Conservation (phyloP, 1,140 invertebrate species). For the Copidosoma floridanum region DNA sequence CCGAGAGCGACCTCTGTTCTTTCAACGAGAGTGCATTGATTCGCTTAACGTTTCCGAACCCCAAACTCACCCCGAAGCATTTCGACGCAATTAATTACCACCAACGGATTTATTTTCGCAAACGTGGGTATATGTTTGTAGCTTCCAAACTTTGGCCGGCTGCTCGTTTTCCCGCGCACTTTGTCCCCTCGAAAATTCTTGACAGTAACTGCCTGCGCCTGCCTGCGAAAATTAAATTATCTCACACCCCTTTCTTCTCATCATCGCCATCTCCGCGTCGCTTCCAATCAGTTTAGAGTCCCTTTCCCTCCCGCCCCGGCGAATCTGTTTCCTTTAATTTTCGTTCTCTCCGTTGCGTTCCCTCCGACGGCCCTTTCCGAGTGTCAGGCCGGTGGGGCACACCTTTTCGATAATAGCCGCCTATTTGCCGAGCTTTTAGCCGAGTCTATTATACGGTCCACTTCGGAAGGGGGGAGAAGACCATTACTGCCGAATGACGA, state of each 20-base stretch:
- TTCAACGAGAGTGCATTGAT: too few species aligned
- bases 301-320: too few species aligned
- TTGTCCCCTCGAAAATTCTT: slow-evolving; percentile 8
- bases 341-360: not conserved
- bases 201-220: slow-evolving; percentile 18
- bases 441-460: too few species aligned
- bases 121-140: too few species aligned
- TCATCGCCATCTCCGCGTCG: slow-evolving; percentile 13
- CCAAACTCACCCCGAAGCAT: slow-evolving; percentile 4
- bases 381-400: too few species aligned
- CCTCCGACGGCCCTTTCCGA: too few species aligned
- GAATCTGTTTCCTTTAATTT: slow-evolving; percentile 25
- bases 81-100: slow-evolving; percentile 16
- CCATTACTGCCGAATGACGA: too few species aligned
- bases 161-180: not conserved
- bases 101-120: slow-evolving; percentile 21
- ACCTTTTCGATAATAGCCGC: too few species aligned
- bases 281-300: slow-evolving; percentile 23
- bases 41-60: too few species aligned
- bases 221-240: slow-evolving; percentile 25
- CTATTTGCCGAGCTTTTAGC: too few species aligned
- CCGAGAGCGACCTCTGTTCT: too few species aligned
- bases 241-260: slow-evolving; percentile 25
- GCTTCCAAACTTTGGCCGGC: slow-evolving; percentile 8
- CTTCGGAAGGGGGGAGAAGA: too few species aligned